phyloP scores from a whole-genome alignment of 1,140 invertebrate genomes.

The Diuraphis noxia region DNA sequence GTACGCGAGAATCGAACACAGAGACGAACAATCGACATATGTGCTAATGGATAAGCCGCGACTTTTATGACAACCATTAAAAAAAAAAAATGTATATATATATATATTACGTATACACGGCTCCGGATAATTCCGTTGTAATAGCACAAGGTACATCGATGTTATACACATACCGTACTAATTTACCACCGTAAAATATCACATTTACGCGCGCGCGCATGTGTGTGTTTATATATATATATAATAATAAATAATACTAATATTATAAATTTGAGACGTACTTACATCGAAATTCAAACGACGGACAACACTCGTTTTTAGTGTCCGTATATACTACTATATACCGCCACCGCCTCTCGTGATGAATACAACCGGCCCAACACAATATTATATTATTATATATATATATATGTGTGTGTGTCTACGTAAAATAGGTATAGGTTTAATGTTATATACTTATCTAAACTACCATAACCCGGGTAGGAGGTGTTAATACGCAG shows the following conservation, averaged over 20 bases:
- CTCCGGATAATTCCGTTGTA: neutral
- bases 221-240: neutral
- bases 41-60: constrained; percentile 48
- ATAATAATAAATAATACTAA: neutral
- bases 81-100: neutral
- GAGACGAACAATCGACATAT: neutral
- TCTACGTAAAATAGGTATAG: neutral
- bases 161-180: neutral
- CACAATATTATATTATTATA: neutral
- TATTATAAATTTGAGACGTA: neutral
- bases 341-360: no score
- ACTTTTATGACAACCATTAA: constrained; percentile 52
- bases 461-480: neutral
- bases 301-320: neutral
- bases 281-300: neutral
- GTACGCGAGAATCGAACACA: neutral
- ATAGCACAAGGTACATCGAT: neutral
- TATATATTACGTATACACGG: neutral
- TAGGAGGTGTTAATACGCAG: constrained; percentile 1
- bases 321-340: neutral
- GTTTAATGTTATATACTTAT: neutral
- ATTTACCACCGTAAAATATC: constrained; percentile 11
- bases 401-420: neutral
- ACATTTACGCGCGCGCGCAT: neutral
- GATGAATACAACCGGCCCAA: neutral